Evolutionary conservation across 2,797 vertebrate species (phyloP).

Genomic region (Sandelia bainsii): DNA sequence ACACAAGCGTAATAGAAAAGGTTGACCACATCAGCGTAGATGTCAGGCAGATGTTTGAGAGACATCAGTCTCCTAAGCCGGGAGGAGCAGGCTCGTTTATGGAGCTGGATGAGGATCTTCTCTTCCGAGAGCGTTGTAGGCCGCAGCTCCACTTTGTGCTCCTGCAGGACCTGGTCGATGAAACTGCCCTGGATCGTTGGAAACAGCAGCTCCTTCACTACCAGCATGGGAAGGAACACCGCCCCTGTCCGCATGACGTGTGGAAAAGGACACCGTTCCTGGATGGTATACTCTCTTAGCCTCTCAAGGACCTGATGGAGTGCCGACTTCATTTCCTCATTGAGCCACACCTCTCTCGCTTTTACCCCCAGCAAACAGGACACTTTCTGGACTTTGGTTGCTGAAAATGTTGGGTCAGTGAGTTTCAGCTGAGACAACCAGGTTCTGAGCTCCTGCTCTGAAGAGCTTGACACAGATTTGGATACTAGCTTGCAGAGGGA

Average conservation of each 20-base stretch:
- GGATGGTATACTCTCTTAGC: conserved; percentile 84
- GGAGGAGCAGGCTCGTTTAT: conserved; percentile 90
- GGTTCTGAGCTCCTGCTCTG: conserved; percentile 83
- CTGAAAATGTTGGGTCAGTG: conserved; percentile 44
- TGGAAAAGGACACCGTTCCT: conserved; percentile 90
- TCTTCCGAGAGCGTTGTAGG: conserved; percentile 97
- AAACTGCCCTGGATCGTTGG: conserved; percentile 85
- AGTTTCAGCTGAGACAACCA: conserved; percentile 82
- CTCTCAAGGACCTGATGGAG: conserved; percentile 84
- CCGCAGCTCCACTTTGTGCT: conserved; percentile 92
- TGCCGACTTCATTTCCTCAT: conserved; percentile 79
- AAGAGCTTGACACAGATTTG: conserved; percentile 79
- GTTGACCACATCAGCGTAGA: conserved; percentile 92
- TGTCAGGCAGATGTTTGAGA: conserved; percentile 91
- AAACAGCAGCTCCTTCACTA: conserved; percentile 95
- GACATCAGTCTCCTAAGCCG: conserved; percentile 94
- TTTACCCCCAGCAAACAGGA: conserved; percentile 75
- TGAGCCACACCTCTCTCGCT: conserved; percentile 87
- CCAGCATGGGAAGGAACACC: conserved; percentile 94
- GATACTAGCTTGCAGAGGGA: conserved; percentile 86
- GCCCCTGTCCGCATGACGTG: conserved; percentile 92
- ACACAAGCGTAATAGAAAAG: conserved; percentile 89
- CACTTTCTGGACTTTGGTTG: conserved; percentile 79
- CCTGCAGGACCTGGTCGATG: conserved; percentile 93
- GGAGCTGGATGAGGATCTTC: conserved; percentile 89